Percentiles rank a stretch among this genome's conserved stretches.
phyloP scores from a whole-genome alignment of 2,797 vertebrate species.

The Schizopygopsis malacanthus region DNA sequence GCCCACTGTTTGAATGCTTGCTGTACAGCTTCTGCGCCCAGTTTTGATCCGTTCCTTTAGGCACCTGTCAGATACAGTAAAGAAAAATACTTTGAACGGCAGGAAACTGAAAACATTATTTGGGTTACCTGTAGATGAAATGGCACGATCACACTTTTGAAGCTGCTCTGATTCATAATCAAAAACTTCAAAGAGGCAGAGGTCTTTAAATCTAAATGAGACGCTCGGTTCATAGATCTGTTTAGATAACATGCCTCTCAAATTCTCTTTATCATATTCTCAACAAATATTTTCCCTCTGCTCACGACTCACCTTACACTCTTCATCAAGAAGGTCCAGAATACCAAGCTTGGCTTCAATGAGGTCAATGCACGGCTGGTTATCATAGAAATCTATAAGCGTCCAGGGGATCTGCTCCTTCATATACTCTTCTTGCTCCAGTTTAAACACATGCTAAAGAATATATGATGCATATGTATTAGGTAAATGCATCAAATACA shows the following conservation, averaged over 20 bases:
- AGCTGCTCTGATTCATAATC: constrained; percentile 48
- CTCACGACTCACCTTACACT: constrained; percentile 86
- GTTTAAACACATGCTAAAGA: constrained; percentile 90
- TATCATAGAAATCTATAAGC: constrained; percentile 88
- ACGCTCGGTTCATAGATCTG: not conserved
- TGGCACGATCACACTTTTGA: constrained; percentile 43
- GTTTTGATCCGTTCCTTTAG: constrained; percentile 94
- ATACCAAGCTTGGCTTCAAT: constrained; percentile 94
- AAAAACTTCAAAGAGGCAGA: constrained; percentile 55
- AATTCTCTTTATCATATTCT: not conserved
- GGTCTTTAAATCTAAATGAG: constrained; percentile 44
- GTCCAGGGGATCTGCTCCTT: constrained; percentile 90
- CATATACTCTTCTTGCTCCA: constrained; percentile 93
- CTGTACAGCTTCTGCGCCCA: constrained; percentile 94
- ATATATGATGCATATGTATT: not conserved
- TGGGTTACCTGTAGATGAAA: constrained; percentile 54
- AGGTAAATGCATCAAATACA: not conserved
- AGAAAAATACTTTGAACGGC: constrained; percentile 7
- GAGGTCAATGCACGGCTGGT: constrained; percentile 92
- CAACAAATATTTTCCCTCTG: not conserved
- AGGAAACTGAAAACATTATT: constrained; percentile 36
- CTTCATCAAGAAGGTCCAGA: constrained; percentile 94
- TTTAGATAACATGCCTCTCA: not conserved
- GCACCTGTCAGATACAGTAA: constrained; percentile 78
- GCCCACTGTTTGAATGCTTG: constrained; percentile 78